A percentile compares a stretch with the other conserved stretches of the same genome.
Conservation (phyloP, 2,113 vertebrate genomes). For the Brachyhypopomus occidentalis region DNA sequence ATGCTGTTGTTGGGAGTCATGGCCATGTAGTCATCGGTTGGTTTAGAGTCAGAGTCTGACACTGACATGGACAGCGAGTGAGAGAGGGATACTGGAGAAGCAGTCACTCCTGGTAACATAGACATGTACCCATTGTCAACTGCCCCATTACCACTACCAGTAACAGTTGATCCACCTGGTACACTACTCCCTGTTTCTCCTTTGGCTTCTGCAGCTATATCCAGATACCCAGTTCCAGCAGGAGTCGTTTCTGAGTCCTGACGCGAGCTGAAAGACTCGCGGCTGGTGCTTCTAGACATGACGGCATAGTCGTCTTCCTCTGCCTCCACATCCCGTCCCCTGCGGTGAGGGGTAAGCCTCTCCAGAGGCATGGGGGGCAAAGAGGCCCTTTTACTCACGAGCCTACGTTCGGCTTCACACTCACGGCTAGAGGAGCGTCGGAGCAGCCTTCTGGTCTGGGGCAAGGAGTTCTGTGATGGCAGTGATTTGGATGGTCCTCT, state of each 20-base stretch:
- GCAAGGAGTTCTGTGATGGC: conserved; percentile 59
- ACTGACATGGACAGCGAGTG: conserved; percentile 67
- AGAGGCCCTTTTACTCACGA: conserved; percentile 74
- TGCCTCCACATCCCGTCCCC: conserved; percentile 58
- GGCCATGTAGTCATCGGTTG: conserved; percentile 77
- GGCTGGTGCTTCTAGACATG: conserved; percentile 71
- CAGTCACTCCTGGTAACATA: conserved; percentile 76
- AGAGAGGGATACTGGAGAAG: conserved; percentile 63
- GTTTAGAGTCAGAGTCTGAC: conserved; percentile 67
- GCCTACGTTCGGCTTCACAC: conserved; percentile 69
- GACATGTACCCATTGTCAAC: conserved; percentile 78
- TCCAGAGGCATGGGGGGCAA: conserved; percentile 78
- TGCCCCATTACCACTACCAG: conserved; percentile 49
- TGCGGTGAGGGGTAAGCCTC: conserved; percentile 62
- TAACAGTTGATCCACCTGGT: not conserved
- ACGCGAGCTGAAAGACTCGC: conserved; percentile 68
- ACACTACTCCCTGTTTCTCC: conserved; percentile 50
- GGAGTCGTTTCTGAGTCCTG: conserved; percentile 49
- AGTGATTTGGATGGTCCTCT: conserved; percentile 57
- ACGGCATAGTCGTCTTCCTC: conserved; percentile 69
- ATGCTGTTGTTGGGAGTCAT: conserved; percentile 77
- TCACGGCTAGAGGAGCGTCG: conserved; percentile 74
- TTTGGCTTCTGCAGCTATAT: conserved; percentile 69
- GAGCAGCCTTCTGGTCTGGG: conserved; percentile 68
- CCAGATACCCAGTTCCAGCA: conserved; percentile 68